Base-by-base conservation (phyloP, 2,113 vertebrate species). In the Herpetotheres cachinnans region DNA sequence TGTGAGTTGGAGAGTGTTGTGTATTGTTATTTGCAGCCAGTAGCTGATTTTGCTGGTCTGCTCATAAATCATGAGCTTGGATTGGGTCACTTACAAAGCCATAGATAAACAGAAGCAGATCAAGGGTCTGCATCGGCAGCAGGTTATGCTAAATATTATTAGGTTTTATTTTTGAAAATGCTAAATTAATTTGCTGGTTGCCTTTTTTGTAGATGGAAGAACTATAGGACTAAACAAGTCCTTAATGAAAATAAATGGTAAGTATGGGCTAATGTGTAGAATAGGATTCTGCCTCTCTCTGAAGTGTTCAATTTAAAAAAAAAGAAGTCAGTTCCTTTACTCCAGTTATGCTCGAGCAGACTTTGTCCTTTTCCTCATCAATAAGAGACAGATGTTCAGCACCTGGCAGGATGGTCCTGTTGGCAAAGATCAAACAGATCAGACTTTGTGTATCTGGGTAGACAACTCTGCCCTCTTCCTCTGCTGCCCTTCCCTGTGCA, bases 401-500 rank as follows among this genome's bases (percentile, higher is more conserved):
- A 50, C 42, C 50, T 34, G 76, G 40, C 65, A 49, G 74, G 52
- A n/a, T 25, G 74, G 18, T 69, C 44, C 55, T 0, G 21, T 17
- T 61, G 70, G 63, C 63, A 59, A 16, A 16, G 62, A 36, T 40
- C 79, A 15, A 5, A 16, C n/a, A 6, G 25, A 1, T 32, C 19
- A 8, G 59, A 6, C 13, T 27, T 5, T 3, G 19, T 9, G 73
- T 21, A 4, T 49, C 26, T 59, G 7, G 0, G 16, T 2, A 4
- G 79, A 5, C 5, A 12, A 0, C 65, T 47, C 58, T 66, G 71
- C 24, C 19, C 61, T 26, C 40, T 71, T 46, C 52, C 46, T 8
- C 17, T 9, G 34, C 77, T 34, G 54, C 54, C 38, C 34, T 47
- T 46, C 40, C 12, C 3, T 11, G 0, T 3, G 18, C 17, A 1